phyloP scores from a whole-genome alignment of 2,797 vertebrate species.

The Acrossocheilus wenchowensis region DNA sequence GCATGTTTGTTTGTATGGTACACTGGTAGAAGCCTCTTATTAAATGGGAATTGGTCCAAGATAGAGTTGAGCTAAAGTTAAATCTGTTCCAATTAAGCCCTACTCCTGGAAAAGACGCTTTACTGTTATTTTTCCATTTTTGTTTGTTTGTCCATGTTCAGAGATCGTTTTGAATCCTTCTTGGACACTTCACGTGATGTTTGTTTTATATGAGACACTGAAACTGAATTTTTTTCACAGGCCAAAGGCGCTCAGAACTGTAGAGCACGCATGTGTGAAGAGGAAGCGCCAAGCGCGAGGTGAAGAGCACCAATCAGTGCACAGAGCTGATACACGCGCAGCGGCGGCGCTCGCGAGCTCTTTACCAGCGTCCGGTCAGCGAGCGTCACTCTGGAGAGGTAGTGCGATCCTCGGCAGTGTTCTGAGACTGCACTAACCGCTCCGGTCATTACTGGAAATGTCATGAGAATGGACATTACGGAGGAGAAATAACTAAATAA shows the following conservation, averaged over 20 bases:
- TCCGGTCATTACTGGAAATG: constrained; percentile 21
- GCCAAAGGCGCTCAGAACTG: not conserved
- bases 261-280: not conserved
- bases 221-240: not conserved
- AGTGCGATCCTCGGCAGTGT: constrained; percentile 89
- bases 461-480: constrained; percentile 31
- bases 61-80: not conserved
- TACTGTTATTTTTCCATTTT: not conserved
- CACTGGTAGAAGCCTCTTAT: not conserved
- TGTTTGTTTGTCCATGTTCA: constrained; percentile 5
- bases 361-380: constrained; percentile 26
- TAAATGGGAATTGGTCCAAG: not conserved
- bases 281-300: constrained; percentile 59
- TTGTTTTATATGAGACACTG: not conserved
- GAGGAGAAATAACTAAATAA: constrained; percentile 18
- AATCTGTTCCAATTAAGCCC: not conserved
- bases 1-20: constrained; percentile 5
- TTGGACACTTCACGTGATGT: not conserved
- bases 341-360: constrained; percentile 35
- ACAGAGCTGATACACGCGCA: constrained; percentile 21
- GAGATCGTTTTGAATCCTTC: not conserved
- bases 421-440: constrained; percentile 83
- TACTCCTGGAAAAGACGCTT: not conserved
- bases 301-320: constrained; percentile 56
- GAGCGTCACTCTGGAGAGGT: constrained; percentile 61